phyloP scores from a whole-genome alignment of 2,888 invertebrate species.

The Seira sanloemensis region DNA sequence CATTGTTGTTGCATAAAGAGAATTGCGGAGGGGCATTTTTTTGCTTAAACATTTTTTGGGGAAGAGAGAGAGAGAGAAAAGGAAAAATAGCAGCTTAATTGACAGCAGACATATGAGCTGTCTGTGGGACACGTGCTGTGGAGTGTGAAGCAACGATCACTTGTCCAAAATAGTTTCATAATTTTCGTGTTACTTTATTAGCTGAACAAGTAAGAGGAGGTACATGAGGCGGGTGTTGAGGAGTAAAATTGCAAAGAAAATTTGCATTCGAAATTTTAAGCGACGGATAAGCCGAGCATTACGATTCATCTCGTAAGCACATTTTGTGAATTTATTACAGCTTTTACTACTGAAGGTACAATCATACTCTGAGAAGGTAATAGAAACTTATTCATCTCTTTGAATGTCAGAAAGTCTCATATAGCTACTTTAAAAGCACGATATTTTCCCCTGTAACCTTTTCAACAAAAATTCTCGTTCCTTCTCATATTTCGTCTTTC shows the following conservation, averaged over 20 bases:
- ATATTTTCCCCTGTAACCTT: background rate
- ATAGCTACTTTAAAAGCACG: background rate
- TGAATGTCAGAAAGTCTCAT: background rate
- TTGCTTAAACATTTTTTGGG: too few species aligned
- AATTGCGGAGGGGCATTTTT: too few species aligned
- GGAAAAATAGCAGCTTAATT: conserved; percentile 33
- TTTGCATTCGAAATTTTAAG: conserved; percentile 34
- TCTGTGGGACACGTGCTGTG: conserved; percentile 45
- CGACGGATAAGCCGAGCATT: conserved; percentile 9
- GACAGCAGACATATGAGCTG: conserved; percentile 44
- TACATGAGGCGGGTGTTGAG: conserved; percentile 8
- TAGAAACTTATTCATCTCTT: too few species aligned
- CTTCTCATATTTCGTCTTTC: conserved; percentile 29
- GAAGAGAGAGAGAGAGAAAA: too few species aligned
- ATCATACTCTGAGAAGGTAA: too few species aligned
- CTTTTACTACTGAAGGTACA: background rate
- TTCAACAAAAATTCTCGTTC: background rate
- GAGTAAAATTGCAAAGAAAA: conserved; percentile 24
- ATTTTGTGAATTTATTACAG: background rate
- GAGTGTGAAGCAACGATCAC: conserved; percentile 46
- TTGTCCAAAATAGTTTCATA: conserved; percentile 46
- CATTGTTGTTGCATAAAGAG: too few species aligned
- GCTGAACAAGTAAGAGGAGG: conserved; percentile 19
- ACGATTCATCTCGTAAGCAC: background rate
- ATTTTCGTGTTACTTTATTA: conserved; percentile 19